A percentile compares a stretch with the other conserved stretches of the same genome.
Evolutionary conservation across 2,888 invertebrate genomes (phyloP).

Genomic region (Flexamia atlantica): DNA sequence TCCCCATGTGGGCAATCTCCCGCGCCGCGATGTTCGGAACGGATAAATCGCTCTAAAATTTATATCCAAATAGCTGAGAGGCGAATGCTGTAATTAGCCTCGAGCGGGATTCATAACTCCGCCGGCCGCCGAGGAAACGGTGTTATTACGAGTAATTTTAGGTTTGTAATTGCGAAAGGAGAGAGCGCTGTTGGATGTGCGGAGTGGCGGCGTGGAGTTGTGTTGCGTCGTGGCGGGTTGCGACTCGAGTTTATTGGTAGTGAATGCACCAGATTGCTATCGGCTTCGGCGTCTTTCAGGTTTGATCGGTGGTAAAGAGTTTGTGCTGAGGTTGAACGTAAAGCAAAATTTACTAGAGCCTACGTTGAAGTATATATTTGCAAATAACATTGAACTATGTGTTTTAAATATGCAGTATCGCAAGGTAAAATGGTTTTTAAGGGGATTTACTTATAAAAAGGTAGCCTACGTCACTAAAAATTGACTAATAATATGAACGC

Average conservation of each 20-base stretch:
- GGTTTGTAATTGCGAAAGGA: constrained; percentile 58
- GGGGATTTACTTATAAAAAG: too few relatives aligned
- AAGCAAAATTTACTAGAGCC: too few relatives aligned
- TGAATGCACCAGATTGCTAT: too few relatives aligned
- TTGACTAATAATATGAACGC: too few relatives aligned
- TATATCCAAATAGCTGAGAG: constrained; percentile 59
- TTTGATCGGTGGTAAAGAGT: too few relatives aligned
- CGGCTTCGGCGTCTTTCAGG: too few relatives aligned
- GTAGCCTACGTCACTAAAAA: too few relatives aligned
- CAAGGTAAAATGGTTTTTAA: too few relatives aligned
- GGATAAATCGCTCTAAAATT: constrained; percentile 56
- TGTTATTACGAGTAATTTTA: constrained; percentile 56
- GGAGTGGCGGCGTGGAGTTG: background rate
- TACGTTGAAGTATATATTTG: too few relatives aligned
- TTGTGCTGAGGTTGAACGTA: too few relatives aligned
- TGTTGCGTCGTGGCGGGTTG: constrained; percentile 1
- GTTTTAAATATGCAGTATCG: too few relatives aligned
- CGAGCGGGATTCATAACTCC: constrained; percentile 52
- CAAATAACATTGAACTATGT: too few relatives aligned
- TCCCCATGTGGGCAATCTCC: constrained; percentile 52
- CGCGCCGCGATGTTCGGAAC: background rate
- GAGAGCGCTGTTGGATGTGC: constrained; percentile 36
- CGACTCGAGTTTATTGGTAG: background rate
- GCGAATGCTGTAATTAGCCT: constrained; percentile 53
- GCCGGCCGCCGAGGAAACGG: constrained; percentile 27